phyloP scores from a whole-genome alignment of 2,888 invertebrate genomes.

The Serripes groenlandicus region DNA sequence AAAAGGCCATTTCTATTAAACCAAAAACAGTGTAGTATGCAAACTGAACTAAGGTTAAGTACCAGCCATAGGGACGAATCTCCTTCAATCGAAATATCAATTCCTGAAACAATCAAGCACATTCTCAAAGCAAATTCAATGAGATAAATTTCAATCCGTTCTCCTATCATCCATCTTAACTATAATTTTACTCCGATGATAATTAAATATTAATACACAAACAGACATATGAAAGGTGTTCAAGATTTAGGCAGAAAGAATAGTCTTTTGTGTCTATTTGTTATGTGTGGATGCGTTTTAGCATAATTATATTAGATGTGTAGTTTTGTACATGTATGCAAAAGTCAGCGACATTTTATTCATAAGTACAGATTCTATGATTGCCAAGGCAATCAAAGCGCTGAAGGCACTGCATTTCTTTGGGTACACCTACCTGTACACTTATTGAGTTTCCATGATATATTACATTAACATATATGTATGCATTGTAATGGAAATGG shows the following conservation, averaged over 20 bases:
- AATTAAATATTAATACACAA: too few relatives aligned
- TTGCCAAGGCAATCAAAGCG: too few relatives aligned
- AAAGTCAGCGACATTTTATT: background rate
- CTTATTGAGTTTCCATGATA: background rate
- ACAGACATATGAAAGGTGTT: too few relatives aligned
- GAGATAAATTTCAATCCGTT: too few relatives aligned
- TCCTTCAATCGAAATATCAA: slow-evolving; percentile 96
- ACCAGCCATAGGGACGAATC: slow-evolving; percentile 96
- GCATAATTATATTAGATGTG: background rate
- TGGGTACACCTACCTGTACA: background rate
- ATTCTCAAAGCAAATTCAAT: too few relatives aligned
- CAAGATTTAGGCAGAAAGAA: too few relatives aligned
- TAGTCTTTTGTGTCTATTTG: too few relatives aligned
- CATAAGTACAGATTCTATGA: too few relatives aligned
- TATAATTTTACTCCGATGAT: too few relatives aligned
- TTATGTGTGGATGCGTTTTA: too few relatives aligned
- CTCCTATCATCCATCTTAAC: too few relatives aligned
- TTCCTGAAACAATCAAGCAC: slow-evolving; percentile 91
- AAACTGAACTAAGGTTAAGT: slow-evolving; percentile 96
- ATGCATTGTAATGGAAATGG: background rate
- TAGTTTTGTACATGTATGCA: background rate
- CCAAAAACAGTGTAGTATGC: slow-evolving; percentile 94
- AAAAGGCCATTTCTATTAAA: slow-evolving; percentile 90
- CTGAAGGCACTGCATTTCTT: too few relatives aligned
- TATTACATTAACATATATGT: background rate